Conservation (phyloP, 2,797 vertebrate genomes). For the Smutsia temminckii region DNA sequence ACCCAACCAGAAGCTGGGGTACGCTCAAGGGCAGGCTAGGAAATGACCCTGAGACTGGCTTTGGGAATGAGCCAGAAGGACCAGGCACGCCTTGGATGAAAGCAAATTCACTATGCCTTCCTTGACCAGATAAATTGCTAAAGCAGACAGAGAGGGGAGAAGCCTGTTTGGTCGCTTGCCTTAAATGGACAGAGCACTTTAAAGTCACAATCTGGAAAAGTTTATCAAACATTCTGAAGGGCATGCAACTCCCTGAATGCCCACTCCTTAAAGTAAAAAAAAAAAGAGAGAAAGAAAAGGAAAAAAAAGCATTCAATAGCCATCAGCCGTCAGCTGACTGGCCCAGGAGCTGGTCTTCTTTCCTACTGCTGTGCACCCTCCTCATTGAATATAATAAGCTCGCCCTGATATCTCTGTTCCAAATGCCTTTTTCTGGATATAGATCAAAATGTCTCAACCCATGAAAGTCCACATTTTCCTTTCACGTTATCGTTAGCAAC, state of each 20-base stretch:
- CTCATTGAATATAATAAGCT: background rate
- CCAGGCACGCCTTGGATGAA: background rate
- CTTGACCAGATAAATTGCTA: background rate
- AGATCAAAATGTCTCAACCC: background rate
- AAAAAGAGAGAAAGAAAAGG: background rate
- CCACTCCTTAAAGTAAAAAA: background rate
- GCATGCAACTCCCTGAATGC: background rate
- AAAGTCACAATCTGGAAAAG: background rate
- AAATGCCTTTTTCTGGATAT: background rate
- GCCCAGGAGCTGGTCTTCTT: background rate
- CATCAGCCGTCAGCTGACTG: background rate
- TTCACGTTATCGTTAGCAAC: background rate
- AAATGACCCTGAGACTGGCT: background rate
- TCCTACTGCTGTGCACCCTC: background rate
- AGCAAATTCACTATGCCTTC: background rate
- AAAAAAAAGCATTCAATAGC: background rate
- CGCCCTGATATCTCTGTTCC: background rate
- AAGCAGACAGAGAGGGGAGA: background rate
- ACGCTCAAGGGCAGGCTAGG: background rate
- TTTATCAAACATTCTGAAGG: background rate
- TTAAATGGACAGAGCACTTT: background rate
- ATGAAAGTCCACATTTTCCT: background rate
- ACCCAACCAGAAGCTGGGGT: slow-evolving; percentile 33
- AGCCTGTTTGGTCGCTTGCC: background rate
- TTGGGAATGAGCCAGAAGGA: slow-evolving; percentile 29